Conservation (phyloP, 1,140 invertebrate genomes). For the Homarus americanus region DNA sequence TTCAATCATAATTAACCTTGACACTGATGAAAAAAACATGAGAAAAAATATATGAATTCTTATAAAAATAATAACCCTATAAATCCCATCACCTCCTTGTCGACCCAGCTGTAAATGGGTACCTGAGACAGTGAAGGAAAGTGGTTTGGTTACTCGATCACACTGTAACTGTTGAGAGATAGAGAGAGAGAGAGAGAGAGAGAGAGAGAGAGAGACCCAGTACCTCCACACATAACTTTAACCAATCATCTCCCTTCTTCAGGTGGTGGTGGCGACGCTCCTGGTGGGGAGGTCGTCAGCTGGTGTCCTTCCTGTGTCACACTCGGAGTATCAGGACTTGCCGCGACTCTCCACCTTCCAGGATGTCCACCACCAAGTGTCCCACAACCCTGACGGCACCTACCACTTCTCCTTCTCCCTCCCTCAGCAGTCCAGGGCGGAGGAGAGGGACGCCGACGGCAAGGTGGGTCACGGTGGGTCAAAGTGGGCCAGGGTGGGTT, state of each 20-base stretch:
- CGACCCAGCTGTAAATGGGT: too few species aligned
- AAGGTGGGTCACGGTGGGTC: conserved; percentile 14
- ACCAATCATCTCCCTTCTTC: not conserved
- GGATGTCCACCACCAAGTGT: not conserved
- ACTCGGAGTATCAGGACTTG: not conserved
- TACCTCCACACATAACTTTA: not conserved
- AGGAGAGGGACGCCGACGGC: conserved; percentile 28
- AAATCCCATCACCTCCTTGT: too few species aligned
- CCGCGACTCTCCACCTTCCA: conserved; percentile 39
- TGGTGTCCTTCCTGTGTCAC: not conserved
- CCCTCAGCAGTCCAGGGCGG: conserved; percentile 26
- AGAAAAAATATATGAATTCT: not conserved
- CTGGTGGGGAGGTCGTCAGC: not conserved
- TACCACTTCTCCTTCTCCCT: conserved; percentile 43
- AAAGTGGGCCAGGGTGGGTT: not conserved
- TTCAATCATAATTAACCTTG: too few species aligned
- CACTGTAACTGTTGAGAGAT: not conserved
- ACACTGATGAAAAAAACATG: too few species aligned
- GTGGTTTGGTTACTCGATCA: not conserved
- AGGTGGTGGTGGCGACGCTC: not conserved
- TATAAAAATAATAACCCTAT: too few species aligned
- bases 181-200: conserved; percentile 1
- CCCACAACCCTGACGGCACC: conserved; percentile 8
- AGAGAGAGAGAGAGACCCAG: too few species aligned
- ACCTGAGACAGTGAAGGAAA: not conserved